Evolutionary conservation across 1,140 invertebrate genomes (phyloP).

Genomic region (Neocloeon triangulifer): DNA sequence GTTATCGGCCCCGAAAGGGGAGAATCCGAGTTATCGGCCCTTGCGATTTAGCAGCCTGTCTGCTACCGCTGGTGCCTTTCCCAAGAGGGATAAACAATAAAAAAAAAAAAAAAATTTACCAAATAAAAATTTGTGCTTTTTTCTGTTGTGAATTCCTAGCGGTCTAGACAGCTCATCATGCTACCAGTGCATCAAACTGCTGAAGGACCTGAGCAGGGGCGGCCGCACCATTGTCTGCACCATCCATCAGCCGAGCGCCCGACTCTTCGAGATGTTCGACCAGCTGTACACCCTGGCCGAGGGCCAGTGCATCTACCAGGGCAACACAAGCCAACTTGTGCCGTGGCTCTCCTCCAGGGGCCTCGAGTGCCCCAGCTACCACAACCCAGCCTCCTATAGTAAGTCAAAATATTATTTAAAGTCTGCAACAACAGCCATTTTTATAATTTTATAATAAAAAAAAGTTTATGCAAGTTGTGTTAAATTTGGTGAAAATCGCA

Average conservation of each 20-base stretch:
- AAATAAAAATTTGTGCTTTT: no score
- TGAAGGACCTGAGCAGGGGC: conserved; percentile 25
- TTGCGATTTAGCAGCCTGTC: no score
- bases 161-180: conserved; percentile 25
- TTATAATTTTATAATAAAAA: conserved; percentile 3
- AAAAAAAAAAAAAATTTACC: no score
- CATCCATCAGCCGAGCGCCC: conserved; percentile 89
- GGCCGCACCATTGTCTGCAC: conserved; percentile 88
- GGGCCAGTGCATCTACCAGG: conserved; percentile 20
- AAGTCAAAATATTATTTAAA: conserved; percentile 1
- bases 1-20: no score
- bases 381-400: conserved; percentile 32
- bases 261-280: conserved; percentile 91
- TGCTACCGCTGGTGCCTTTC: no score
- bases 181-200: conserved; percentile 23
- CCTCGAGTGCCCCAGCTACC: conserved; percentile 30
- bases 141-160: no score
- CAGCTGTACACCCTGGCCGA: conserved; percentile 72
- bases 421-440: neutral
- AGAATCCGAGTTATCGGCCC: no score
- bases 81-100: no score
- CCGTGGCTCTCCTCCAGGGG: conserved; percentile 12
- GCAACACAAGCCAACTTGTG: conserved; percentile 3
- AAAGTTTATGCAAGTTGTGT: no score
- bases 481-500: no score